Evolutionary conservation across 2,797 vertebrate species (phyloP).

Genomic region (Scarus forsteni): DNA sequence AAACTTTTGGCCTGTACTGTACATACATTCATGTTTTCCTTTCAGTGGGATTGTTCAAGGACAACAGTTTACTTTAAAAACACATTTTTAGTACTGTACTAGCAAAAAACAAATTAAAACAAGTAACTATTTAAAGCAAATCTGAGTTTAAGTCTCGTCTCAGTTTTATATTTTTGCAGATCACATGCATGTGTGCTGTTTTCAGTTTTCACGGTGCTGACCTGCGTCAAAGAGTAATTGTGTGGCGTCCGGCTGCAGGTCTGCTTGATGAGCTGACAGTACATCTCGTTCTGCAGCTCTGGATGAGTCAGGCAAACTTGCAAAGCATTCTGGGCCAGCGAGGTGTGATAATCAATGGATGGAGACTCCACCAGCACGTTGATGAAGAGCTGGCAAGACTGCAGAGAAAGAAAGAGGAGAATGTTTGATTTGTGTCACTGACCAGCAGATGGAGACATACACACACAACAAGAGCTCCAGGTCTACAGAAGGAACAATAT

Average conservation of each 20-base stretch:
- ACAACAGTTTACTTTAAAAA: too few relatives aligned
- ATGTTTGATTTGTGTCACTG: neutral
- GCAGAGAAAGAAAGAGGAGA: conserved; percentile 15
- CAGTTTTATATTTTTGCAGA: neutral
- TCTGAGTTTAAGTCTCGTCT: neutral
- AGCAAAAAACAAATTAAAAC: too few relatives aligned
- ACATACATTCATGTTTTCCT: too few relatives aligned
- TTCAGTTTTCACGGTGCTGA: conserved; percentile 58
- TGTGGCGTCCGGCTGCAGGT: conserved; percentile 87
- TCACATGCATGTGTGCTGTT: neutral
- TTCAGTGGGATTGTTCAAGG: too few relatives aligned
- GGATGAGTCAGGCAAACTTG: conserved; percentile 95
- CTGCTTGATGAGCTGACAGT: conserved; percentile 96
- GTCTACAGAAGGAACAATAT: too few relatives aligned
- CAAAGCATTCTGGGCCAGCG: conserved; percentile 93
- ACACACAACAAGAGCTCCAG: neutral
- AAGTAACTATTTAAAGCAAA: neutral
- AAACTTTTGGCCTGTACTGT: too few relatives aligned
- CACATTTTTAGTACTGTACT: neutral
- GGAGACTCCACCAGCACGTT: conserved; percentile 94
- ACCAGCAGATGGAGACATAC: conserved; percentile 70
- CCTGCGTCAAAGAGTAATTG: conserved; percentile 93
- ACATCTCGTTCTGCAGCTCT: conserved; percentile 96
- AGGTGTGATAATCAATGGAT: conserved; percentile 95
- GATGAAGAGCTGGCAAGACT: conserved; percentile 98